Evolutionary conservation across 1,140 invertebrate genomes (phyloP).

Genomic region (Samia ricini): DNA sequence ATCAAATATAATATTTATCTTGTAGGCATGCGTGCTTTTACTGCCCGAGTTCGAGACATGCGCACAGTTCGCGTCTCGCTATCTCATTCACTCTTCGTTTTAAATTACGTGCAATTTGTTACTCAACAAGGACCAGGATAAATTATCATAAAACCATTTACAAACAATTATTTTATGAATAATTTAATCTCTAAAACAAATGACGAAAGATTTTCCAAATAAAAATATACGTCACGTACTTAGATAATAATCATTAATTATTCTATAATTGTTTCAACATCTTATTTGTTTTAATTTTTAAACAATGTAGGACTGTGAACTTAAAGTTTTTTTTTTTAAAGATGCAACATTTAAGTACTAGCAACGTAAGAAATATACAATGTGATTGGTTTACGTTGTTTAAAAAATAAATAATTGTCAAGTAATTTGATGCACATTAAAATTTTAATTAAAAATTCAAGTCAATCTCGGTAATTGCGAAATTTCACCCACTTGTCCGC

Average conservation of each 20-base stretch:
- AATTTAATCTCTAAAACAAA: conserved; percentile 29
- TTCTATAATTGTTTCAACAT: background rate
- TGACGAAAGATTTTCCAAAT: conserved; percentile 3
- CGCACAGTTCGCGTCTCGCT: conserved; percentile 8
- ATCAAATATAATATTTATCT: background rate
- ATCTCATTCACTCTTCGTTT: conserved; percentile 23
- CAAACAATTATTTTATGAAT: conserved; percentile 55
- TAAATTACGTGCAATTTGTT: conserved; percentile 60
- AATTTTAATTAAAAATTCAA: conserved; percentile 69
- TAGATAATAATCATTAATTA: background rate
- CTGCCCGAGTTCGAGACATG: conserved; percentile 9
- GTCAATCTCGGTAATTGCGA: conserved; percentile 45
- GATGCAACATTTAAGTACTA: too few species aligned
- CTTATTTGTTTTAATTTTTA: too few species aligned
- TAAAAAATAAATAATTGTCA: conserved; percentile 64
- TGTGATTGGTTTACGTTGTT: conserved; percentile 26
- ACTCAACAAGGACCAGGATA: conserved; percentile 38
- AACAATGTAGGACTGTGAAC: too few species aligned
- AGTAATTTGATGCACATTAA: conserved; percentile 65
- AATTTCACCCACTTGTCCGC: conserved; percentile 61
- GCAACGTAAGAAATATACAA: too few species aligned
- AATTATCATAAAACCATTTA: conserved; percentile 53
- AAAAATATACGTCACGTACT: too few species aligned
- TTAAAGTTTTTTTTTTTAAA: too few species aligned
- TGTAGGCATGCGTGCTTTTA: background rate